phyloP scores from a whole-genome alignment of 2,797 vertebrate genomes.

The Galaxias olidus region DNA sequence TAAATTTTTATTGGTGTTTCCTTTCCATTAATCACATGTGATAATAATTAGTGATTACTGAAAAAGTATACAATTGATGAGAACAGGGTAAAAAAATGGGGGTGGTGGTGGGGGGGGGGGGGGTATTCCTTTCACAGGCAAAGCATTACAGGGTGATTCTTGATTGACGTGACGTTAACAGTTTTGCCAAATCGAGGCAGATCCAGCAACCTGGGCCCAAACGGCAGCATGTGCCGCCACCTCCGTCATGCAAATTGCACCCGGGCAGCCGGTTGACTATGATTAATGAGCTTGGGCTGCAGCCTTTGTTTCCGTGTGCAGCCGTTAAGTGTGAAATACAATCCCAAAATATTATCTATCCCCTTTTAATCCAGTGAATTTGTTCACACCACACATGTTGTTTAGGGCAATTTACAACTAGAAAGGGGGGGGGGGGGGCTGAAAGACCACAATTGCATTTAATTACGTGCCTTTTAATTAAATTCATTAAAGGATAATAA shows the following conservation, averaged over 20 bases:
- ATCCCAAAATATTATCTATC: slow-evolving; percentile 99
- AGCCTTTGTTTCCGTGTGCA: slow-evolving; percentile 96
- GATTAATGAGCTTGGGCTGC: slow-evolving; percentile 98
- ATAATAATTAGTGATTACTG: slow-evolving; percentile 63
- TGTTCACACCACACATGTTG: slow-evolving; percentile 91
- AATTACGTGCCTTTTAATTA: slow-evolving; percentile 99
- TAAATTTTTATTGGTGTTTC: slow-evolving; percentile 23
- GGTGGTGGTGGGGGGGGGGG: slow-evolving; percentile 10
- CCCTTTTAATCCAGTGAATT: slow-evolving; percentile 98
- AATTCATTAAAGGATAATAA: slow-evolving; percentile 99
- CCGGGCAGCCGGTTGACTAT: slow-evolving; percentile 97
- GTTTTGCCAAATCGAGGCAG: slow-evolving; percentile 81
- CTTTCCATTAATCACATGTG: slow-evolving; percentile 38
- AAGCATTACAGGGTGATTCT: slow-evolving; percentile 71
- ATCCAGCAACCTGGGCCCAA: slow-evolving; percentile 85
- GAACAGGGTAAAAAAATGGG: slow-evolving; percentile 46
- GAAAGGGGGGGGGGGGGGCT: slow-evolving; percentile 65
- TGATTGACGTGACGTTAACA: slow-evolving; percentile 78
- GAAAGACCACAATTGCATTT: slow-evolving; percentile 93
- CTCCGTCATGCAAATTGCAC: slow-evolving; percentile 99
- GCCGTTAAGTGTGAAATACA: slow-evolving; percentile 99
- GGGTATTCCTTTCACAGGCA: slow-evolving; percentile 52
- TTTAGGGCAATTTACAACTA: slow-evolving; percentile 93
- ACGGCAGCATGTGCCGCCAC: slow-evolving; percentile 91
- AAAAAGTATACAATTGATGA: slow-evolving; percentile 19